phyloP scores from a whole-genome alignment of 2,797 vertebrate genomes.

The Sparus aurata region DNA sequence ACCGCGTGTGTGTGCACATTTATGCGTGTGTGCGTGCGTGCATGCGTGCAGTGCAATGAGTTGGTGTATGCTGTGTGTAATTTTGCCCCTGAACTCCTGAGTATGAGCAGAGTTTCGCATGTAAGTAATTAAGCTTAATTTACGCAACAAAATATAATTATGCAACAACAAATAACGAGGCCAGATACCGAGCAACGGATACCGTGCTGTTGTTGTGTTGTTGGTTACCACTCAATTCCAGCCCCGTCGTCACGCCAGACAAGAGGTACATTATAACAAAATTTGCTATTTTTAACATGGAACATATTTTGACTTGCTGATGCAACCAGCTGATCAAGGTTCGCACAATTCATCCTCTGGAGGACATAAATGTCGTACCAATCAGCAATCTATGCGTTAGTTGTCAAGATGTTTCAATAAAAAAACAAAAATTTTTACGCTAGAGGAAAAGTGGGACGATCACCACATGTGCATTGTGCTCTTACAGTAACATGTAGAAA shows the following conservation, averaged over 20 bases:
- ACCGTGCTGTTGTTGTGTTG: neutral
- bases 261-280: neutral
- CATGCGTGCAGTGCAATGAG: neutral
- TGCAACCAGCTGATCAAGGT: neutral
- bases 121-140: neutral
- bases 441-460: neutral
- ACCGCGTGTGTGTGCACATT: constrained; percentile 13
- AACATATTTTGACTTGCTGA: neutral
- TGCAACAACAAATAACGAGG: neutral
- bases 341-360: neutral
- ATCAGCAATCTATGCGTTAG: too few relatives aligned
- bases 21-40: constrained; percentile 12
- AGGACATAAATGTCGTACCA: neutral
- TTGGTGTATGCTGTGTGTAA: constrained; percentile 1
- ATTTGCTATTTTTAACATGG: neutral
- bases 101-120: neutral
- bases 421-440: neutral
- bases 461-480: neutral
- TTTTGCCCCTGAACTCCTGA: constrained; percentile 8
- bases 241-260: neutral
- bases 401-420: neutral
- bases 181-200: neutral
- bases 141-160: neutral
- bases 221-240: neutral
- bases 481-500: neutral